Evolutionary conservation across 2,113 vertebrate genomes (phyloP).

Genomic region (Nanorana parkeri): DNA sequence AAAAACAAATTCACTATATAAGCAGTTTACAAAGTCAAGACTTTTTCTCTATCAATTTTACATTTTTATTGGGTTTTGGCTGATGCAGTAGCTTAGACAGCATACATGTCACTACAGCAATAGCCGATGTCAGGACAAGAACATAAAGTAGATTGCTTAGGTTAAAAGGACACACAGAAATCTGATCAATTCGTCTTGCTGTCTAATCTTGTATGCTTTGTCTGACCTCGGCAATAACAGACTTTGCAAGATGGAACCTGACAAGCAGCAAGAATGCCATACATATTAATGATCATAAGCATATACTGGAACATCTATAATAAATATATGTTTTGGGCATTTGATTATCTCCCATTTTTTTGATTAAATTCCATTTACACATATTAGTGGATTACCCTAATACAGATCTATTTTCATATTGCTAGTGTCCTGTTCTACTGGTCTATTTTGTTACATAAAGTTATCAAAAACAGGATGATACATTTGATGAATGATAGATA

Average conservation of each 20-base stretch:
- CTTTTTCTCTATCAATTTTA: slow-evolving; percentile 6
- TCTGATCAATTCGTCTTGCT: slow-evolving; percentile 6
- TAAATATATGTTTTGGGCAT: background rate
- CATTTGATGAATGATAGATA: too few relatives aligned
- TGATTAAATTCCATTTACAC: too few relatives aligned
- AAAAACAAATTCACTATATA: background rate
- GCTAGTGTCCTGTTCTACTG: too few relatives aligned
- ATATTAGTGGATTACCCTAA: too few relatives aligned
- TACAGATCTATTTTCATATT: too few relatives aligned
- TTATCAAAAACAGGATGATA: too few relatives aligned
- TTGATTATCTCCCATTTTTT: too few relatives aligned
- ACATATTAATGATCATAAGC: background rate
- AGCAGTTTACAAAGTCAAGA: background rate
- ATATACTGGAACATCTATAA: background rate
- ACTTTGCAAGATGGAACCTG: background rate
- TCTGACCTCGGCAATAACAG: background rate
- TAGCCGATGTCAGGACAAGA: background rate
- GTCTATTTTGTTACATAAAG: too few relatives aligned
- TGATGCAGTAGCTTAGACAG: slow-evolving; percentile 11
- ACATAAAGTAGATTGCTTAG: slow-evolving; percentile 2
- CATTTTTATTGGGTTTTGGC: slow-evolving; percentile 28
- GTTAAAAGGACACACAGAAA: slow-evolving; percentile 7
- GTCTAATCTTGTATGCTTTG: slow-evolving; percentile 1
- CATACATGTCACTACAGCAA: background rate
- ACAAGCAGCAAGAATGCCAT: slow-evolving; percentile 4